Evolutionary conservation across 2,888 invertebrate genomes (phyloP), one percentile per base, ranked within the genome.

Genomic region (Cerceris rybyensis): DNA sequence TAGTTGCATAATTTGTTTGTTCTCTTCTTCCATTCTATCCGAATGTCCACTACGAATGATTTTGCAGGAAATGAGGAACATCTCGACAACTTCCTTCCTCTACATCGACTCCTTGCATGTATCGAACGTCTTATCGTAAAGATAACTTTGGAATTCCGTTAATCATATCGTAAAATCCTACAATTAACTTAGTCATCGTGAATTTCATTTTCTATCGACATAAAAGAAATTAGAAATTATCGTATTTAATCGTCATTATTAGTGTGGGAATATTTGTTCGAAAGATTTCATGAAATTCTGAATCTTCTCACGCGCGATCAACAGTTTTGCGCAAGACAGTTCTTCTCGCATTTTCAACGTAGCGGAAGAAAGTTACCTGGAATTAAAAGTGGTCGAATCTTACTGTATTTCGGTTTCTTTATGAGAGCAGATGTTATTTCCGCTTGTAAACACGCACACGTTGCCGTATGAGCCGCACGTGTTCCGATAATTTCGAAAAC

Each of bases 381-480:
- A 64, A 46, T 65, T 68, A 46, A 58, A 67, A 65, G 55, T 67
- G 75, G 70, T 75, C 49, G 68, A 73, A 66, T 76, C 59, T 66
- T 73, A 58, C 65, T 55, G 63, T 68, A 43, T 71, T 81, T 83
- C 71, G 79, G 70, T 73, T 72, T 79, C 75, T 72, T 75, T 78
- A 74, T 74, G 46, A 42, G 64, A 75, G 83, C 89, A 89, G 89
- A 89, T 89, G 89, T 88, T 87, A 86, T 85, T 89, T 89, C 89
- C 89, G 89, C 82, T 87, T 77, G 72, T 75, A 28, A 28, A 68
- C 70, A 49, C 60, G 66, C 57, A 41, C 42, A 42, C 42, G 42
- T 58, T 52, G 28, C 67, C 78, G 76, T 78, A 65, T 80, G 74
- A 46, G 55, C 50, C 74, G 65, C 86, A 85, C 79, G 80, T 86